Base-by-base conservation (phyloP, 2,888 invertebrate genomes). In the Drosophila pegasa region DNA sequence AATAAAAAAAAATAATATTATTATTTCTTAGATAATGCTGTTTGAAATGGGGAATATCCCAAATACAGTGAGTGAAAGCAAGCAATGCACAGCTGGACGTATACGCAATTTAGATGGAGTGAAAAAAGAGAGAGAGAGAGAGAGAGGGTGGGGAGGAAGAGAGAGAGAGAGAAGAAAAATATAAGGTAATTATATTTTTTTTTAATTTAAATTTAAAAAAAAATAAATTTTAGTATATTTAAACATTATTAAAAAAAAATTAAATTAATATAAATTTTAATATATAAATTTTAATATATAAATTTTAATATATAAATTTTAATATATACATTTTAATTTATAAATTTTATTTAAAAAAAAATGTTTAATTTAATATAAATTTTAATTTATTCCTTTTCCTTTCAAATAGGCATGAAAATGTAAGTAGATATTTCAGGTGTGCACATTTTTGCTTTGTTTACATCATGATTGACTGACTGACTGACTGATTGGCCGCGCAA, bases 101-200 rank as follows among this genome's bases (percentile, higher is more conserved):
- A 59, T 58, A 40, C 51, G 33, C 40, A 69, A 58, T 69, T 22
- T 25, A 25, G n/a, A n/a, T n/a, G n/a, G n/a, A n/a, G n/a, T n/a
- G n/a, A n/a, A n/a, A n/a, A n/a, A n/a, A n/a, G n/a, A n/a, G n/a
- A n/a, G n/a, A n/a, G n/a, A n/a, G n/a, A n/a, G n/a, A n/a, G n/a
- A n/a, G n/a, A n/a, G n/a, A n/a, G n/a, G n/a, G n/a, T n/a, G n/a
- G n/a, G n/a, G n/a, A n/a, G n/a, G n/a, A n/a, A n/a, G n/a, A n/a
- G n/a, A n/a, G n/a, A n/a, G n/a, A n/a, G n/a, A n/a, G n/a, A n/a
- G n/a, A n/a, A n/a, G n/a, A n/a, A n/a, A n/a, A n/a, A n/a, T n/a
- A n/a, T n/a, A n/a, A n/a, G n/a, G n/a, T n/a, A n/a, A n/a, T n/a
- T n/a, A n/a, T n/a, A n/a, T n/a, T n/a, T n/a, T n/a, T n/a, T n/a